phyloP scores from a whole-genome alignment of 2,797 vertebrate genomes.

The Hoplostethus atlanticus region DNA sequence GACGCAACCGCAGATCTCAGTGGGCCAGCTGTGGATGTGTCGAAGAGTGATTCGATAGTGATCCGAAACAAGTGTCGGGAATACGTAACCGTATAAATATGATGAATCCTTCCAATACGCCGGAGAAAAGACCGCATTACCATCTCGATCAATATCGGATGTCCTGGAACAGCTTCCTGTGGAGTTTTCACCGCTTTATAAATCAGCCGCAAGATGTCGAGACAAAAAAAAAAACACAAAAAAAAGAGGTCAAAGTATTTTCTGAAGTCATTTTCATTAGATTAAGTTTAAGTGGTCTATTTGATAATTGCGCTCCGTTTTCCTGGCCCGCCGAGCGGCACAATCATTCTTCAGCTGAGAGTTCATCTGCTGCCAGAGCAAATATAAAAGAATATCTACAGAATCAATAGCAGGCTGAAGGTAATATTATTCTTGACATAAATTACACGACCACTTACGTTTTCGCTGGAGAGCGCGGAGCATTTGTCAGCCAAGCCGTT shows the following conservation, averaged over 20 bases:
- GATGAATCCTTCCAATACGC: constrained; percentile 12
- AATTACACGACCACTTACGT: constrained; percentile 55
- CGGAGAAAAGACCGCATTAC: not conserved
- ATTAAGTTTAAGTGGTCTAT: constrained; percentile 75
- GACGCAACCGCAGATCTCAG: constrained; percentile 31
- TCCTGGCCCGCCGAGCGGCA: constrained; percentile 36
- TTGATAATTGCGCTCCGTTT: constrained; percentile 76
- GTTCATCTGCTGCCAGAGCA: constrained; percentile 62
- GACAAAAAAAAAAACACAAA: constrained; percentile 14
- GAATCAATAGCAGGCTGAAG: constrained; percentile 50
- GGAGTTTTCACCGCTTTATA: constrained; percentile 28
- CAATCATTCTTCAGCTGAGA: constrained; percentile 57
- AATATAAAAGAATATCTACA: constrained; percentile 64
- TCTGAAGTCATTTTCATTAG: constrained; percentile 71
- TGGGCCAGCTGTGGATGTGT: constrained; percentile 17
- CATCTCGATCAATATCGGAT: constrained; percentile 21
- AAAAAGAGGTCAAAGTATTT: constrained; percentile 56
- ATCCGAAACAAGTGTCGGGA: constrained; percentile 28
- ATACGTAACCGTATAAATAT: constrained; percentile 4
- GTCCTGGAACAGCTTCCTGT: not conserved
- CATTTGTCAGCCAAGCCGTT: constrained; percentile 17
- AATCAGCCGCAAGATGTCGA: constrained; percentile 47
- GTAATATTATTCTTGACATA: constrained; percentile 60
- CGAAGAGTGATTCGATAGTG: constrained; percentile 22
- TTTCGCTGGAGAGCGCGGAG: constrained; percentile 30